phyloP scores from a whole-genome alignment of 1,140 invertebrate species.

The Drosophila nigromelanica region DNA sequence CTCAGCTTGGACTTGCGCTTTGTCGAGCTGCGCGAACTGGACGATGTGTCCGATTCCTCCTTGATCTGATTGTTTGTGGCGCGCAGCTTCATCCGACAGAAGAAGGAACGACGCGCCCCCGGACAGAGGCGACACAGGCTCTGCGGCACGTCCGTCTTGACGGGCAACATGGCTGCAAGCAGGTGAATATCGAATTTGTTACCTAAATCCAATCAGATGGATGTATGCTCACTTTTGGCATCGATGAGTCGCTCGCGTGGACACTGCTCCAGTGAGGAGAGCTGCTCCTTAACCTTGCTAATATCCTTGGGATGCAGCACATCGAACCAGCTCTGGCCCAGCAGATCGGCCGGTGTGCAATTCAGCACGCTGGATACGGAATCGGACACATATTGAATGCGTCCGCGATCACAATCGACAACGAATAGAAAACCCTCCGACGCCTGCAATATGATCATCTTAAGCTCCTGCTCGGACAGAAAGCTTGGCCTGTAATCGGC shows the following conservation, averaged over 20 bases:
- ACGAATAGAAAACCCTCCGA: conserved; percentile 97
- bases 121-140: conserved; percentile 91
- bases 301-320: conserved; percentile 97
- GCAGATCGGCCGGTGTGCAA: conserved; percentile 93
- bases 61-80: conserved; percentile 86
- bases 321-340: conserved; percentile 97
- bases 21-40: conserved; percentile 87
- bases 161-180: conserved; percentile 92
- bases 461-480: conserved; percentile 94
- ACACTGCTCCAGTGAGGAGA: conserved; percentile 95
- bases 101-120: conserved; percentile 95
- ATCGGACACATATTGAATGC: conserved; percentile 95
- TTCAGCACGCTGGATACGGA: conserved; percentile 94
- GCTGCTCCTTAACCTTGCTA: conserved; percentile 96
- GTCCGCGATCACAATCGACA: conserved; percentile 95
- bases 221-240: conserved; percentile 97
- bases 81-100: conserved; percentile 96
- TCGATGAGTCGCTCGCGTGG: conserved; percentile 95
- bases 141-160: conserved; percentile 93
- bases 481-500: conserved; percentile 94
- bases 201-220: neutral
- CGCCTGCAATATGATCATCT: conserved; percentile 91
- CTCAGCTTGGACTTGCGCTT: conserved; percentile 88
- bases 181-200: neutral
- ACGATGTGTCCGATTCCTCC: conserved; percentile 89